phyloP scores from a whole-genome alignment of 2,797 vertebrate species.

The Characodon lateralis region DNA sequence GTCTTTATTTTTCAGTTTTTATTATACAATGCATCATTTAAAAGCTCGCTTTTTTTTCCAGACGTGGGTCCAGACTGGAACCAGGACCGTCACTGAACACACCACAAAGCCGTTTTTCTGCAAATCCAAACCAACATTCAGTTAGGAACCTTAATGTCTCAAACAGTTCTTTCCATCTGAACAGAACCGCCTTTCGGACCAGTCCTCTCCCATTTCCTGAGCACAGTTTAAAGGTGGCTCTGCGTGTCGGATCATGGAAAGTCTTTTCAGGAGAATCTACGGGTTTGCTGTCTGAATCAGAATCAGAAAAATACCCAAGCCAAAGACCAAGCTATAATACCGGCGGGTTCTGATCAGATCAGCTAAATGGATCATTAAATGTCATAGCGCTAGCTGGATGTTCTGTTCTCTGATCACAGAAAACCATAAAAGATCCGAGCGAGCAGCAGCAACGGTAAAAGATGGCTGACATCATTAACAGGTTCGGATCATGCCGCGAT shows the following conservation, averaged over 20 bases:
- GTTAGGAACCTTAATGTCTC: background rate
- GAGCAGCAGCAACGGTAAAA: background rate
- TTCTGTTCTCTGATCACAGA: background rate
- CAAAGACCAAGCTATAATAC: background rate
- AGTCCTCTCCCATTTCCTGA: constrained; percentile 3
- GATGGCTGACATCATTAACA: background rate
- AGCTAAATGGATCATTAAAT: background rate
- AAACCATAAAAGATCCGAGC: background rate
- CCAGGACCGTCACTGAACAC: background rate
- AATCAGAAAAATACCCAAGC: background rate
- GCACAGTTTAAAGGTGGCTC: constrained; percentile 16
- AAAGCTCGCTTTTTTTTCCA: constrained; percentile 9
- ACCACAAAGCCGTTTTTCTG: background rate
- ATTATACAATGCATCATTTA: constrained; percentile 26
- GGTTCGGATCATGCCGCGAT: background rate
- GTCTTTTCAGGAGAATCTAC: background rate
- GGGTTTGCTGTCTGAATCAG: background rate
- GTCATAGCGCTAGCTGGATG: background rate
- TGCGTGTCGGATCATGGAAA: constrained; percentile 1
- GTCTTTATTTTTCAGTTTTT: constrained; percentile 17
- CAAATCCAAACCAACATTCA: background rate
- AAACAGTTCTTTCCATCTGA: background rate
- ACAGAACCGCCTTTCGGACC: background rate
- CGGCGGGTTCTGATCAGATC: background rate
- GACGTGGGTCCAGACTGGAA: background rate